These are phyloP conservation scores for Arrhopalites spinosus DNA, from an alignment of 2,888 invertebrate genomes.

Conservation along the genomic window DNA sequence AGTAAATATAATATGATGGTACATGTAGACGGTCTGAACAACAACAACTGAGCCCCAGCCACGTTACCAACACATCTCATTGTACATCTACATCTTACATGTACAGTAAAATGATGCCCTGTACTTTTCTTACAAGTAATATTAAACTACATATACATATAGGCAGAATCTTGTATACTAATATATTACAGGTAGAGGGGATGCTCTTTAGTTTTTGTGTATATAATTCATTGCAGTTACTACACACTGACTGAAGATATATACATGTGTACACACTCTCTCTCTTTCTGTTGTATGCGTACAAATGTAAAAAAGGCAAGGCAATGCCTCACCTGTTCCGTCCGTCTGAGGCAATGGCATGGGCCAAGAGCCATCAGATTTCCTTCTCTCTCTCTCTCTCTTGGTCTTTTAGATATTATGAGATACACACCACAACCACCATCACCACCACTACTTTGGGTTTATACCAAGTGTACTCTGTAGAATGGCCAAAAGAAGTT, in stretches of 20 bases:
- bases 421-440: not conserved
- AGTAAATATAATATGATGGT: not conserved
- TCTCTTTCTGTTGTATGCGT: not conserved
- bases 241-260: not conserved
- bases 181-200: too few species aligned
- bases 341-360: constrained; percentile 12
- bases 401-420: not conserved
- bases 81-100: not conserved
- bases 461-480: too few species aligned
- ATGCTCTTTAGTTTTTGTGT: not conserved
- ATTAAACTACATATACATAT: too few species aligned
- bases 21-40: not conserved
- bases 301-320: not conserved
- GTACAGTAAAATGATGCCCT: too few species aligned
- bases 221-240: too few species aligned
- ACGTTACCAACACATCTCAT: not conserved
- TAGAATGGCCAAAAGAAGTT: not conserved
- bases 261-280: not conserved
- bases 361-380: constrained; percentile 27
- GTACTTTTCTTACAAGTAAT: too few species aligned
- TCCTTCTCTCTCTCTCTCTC: constrained; percentile 3
- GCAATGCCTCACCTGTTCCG: constrained; percentile 31
- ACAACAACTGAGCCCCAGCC: not conserved
- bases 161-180: too few species aligned
- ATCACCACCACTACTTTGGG: not conserved